A percentile compares a stretch with the other conserved stretches of the same genome.
Evolutionary conservation across 2,797 vertebrate genomes (phyloP).

Genomic region (Sebastes kiyomatsui): DNA sequence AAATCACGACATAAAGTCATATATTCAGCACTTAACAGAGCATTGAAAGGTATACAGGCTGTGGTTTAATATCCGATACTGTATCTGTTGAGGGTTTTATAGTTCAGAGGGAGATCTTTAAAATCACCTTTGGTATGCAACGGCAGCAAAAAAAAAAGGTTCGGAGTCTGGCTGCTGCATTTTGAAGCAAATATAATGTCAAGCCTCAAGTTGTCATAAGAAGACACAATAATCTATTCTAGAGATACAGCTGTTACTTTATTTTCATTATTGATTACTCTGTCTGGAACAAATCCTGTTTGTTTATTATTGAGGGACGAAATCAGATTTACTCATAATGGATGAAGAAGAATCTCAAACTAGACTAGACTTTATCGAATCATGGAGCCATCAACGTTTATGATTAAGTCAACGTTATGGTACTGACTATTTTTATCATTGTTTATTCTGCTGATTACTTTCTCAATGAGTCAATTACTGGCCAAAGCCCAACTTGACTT

Average conservation of each 20-base stretch:
- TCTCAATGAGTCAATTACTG: too few species aligned
- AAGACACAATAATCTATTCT: background rate
- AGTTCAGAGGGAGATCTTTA: background rate
- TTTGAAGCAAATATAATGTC: background rate
- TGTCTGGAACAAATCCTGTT: background rate
- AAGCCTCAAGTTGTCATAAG: background rate
- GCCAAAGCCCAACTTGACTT: background rate
- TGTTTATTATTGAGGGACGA: background rate
- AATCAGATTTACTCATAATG: background rate
- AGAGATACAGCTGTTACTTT: background rate
- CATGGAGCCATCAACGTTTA: background rate
- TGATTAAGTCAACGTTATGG: background rate
- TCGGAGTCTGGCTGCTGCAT: background rate
- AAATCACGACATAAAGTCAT: background rate
- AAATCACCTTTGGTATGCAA: background rate
- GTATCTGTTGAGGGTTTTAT: background rate
- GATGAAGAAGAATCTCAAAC: background rate
- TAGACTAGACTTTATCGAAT: background rate
- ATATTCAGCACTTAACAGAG: background rate
- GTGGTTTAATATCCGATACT: background rate
- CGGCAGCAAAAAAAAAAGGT: background rate
- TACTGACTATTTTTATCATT: background rate
- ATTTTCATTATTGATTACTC: background rate
- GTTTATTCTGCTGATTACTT: background rate
- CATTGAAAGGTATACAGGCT: too few species aligned